These are phyloP conservation scores for Bos javanicus DNA, from an alignment of 2,113 vertebrate genomes.

Conservation along the genomic window DNA sequence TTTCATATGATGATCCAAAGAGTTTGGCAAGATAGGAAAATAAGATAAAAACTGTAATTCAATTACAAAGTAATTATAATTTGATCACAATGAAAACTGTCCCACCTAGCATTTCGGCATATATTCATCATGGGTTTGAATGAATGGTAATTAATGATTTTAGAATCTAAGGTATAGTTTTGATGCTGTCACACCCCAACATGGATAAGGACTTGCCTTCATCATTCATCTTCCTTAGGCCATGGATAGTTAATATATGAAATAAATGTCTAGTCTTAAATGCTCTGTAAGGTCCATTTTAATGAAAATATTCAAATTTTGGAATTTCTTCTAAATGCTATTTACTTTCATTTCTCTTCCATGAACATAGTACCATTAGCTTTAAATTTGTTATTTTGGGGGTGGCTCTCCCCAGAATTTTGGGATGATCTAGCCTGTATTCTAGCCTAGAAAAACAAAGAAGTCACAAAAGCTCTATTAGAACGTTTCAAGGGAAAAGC, in stretches of 20 bases:
- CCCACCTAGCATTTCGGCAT: neutral
- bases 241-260: neutral
- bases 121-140: neutral
- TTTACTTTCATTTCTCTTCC: neutral
- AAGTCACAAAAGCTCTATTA: neutral
- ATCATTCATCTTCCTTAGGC: neutral
- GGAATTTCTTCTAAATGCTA: neutral
- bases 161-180: neutral
- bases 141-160: neutral
- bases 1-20: neutral
- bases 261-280: neutral
- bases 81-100: neutral
- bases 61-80: neutral
- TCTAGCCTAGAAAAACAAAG: neutral
- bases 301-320: neutral
- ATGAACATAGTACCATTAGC: neutral
- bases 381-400: neutral
- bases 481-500: neutral
- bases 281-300: neutral
- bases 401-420: neutral
- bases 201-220: neutral
- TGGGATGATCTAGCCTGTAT: neutral
- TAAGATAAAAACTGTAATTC: neutral
- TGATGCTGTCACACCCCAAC: neutral
- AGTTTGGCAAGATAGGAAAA: neutral